Evolutionary conservation across 2,888 invertebrate species (phyloP), one percentile per base, ranked within the genome.

Genomic region (Rutpela maculata): DNA sequence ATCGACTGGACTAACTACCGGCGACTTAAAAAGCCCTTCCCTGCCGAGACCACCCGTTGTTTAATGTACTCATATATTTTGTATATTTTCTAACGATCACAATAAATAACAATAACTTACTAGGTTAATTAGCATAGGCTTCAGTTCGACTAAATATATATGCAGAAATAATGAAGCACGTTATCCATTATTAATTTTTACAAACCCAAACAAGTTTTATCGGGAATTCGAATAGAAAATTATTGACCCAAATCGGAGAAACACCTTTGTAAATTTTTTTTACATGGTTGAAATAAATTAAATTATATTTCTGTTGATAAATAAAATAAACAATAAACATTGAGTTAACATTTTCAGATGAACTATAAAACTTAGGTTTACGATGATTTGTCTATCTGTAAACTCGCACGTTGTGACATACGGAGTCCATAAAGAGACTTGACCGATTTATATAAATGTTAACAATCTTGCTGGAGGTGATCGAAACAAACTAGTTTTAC

Each of bases 81-180:
- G 15, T 11, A 59, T n/a, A 19, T 19, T 70, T 31, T 70, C 31
- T 18, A 70, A 38, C 59, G 26, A 19, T 70, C 19, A 70, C 12
- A 38, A 70, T 70, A 69, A 69, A 69, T 19, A 69, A 18, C 69
- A 69, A 69, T 59, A 70, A 70, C 38, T 70, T 70, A 70, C 59
- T 70, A 70, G 59, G 69, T 70, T 70, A 70, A 70, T 70, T 70
- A 70, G 19, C 59, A 70, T 38, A 63, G 9, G 17, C 68, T 56
- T 15, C 35, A 38, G 31, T 15, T 59, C 31, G 12, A 26, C 17
- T 19, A 26, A 31, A 69, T 59, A 59, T 38, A 69, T 19, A 69
- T 69, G 57, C 69, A 69, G 57, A 59, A 57, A 69, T 69, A 69
- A 59, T 18, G 68, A 68, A 17, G 26, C 68, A 26, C 15, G 19